Evolutionary conservation across 2,797 vertebrate species (phyloP), one percentile per base, ranked within the genome.

Genomic region (Phoebastria nigripes): DNA sequence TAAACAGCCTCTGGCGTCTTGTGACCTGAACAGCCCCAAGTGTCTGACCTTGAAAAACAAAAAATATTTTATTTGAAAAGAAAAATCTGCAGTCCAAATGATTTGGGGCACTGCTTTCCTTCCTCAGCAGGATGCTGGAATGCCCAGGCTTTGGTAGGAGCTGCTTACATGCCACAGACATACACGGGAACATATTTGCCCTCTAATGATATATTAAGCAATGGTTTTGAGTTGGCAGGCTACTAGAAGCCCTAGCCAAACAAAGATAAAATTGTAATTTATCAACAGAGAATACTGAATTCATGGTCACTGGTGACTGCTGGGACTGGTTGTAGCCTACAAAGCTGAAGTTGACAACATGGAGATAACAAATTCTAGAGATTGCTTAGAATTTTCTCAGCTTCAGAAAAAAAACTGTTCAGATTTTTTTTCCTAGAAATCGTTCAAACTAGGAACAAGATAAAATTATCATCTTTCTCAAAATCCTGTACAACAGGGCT

Each of bases 241-340:
- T 84, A 95, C 81, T 93, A 95, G 90, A 96, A 94, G 61, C 46
- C 65, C 82, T 56, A 96, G 89, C 61, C 89, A 97, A 95, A 89
- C 78, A 92, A 82, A 87, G 94, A 97, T 87, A 96, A 97, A 96
- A 93, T 55, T 35, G 72, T 65, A 89, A 95, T 96, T 92, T 89
- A 85, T 96, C 94, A 92, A 81, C 67, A 94, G 33, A 83, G 84
- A 92, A 92, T 65, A 87, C 61, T 71, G 72, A 96, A 96, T 94
- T 96, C 92, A 83, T 28, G 29, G 89, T 69, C 84, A 66, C 35
- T 91, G 59, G 67, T 81, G 87, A 56, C 66, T 52, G 20, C 66
- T 66, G 76, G 59, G 78, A 79, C 84, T 78, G 35, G 35, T 76
- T 71, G 82, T 59, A 91, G 61, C 81, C 82, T 72, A 69, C 65